Conservation (phyloP, 1,140 invertebrate species). For the Danaus plexippus region DNA sequence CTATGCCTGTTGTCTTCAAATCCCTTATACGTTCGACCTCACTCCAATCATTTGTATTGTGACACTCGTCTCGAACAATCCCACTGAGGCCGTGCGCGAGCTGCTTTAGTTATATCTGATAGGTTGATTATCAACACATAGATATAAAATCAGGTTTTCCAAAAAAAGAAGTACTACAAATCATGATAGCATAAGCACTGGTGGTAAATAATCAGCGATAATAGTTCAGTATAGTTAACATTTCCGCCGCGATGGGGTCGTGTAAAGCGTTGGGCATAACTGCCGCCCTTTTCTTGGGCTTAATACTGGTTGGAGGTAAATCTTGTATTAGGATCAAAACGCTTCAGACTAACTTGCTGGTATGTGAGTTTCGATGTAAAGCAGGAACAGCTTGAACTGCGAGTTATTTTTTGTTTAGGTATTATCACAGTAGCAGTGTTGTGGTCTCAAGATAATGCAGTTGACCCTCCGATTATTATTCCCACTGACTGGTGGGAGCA, state of each 20-base stretch:
- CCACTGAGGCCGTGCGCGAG: background rate
- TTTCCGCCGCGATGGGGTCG: conserved; percentile 16
- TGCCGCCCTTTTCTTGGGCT: conserved; percentile 16
- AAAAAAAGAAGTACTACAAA: too few relatives aligned
- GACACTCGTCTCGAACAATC: background rate
- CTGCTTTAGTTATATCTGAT: too few relatives aligned
- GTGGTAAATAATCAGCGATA: too few relatives aligned
- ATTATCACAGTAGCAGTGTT: conserved; percentile 44
- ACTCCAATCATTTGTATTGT: too few relatives aligned
- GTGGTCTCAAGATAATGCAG: conserved; percentile 18
- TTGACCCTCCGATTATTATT: conserved; percentile 37
- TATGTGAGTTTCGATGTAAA: too few relatives aligned
- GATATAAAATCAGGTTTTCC: too few relatives aligned
- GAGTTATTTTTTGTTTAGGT: conserved; percentile 21
- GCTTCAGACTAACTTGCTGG: background rate
- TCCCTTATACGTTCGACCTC: too few relatives aligned
- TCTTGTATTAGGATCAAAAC: background rate
- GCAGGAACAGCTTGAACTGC: too few relatives aligned
- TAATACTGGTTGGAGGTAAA: conserved; percentile 30
- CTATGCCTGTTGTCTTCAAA: too few relatives aligned
- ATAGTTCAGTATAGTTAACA: too few relatives aligned
- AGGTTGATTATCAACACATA: too few relatives aligned
- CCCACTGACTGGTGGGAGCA: conserved; percentile 80
- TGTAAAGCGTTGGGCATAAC: conserved; percentile 19
- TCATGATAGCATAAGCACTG: too few relatives aligned